Evolutionary conservation across 2,113 vertebrate species (phyloP).

Genomic region (Gavia stellata): DNA sequence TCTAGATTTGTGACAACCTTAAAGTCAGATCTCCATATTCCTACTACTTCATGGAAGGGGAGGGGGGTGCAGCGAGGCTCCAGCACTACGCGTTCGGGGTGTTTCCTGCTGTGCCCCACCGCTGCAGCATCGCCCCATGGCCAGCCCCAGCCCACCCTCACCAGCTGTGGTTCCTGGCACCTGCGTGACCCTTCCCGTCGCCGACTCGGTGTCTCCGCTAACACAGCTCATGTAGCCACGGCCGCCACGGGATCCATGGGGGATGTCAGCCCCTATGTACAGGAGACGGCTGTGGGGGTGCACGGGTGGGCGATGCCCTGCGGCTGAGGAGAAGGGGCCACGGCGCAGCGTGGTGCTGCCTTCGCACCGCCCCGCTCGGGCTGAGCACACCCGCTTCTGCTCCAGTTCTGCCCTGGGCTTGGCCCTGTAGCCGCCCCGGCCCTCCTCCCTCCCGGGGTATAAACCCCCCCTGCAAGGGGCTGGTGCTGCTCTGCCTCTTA

Average conservation of each 20-base stretch:
- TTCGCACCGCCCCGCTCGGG: background rate
- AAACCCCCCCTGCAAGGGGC: background rate
- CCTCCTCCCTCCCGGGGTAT: no score
- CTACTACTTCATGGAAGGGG: no score
- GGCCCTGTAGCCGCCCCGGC: background rate
- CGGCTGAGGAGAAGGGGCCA: background rate
- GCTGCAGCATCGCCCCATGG: background rate
- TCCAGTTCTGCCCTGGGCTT: background rate
- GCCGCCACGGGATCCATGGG: background rate
- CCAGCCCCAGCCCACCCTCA: background rate
- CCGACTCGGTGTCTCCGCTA: background rate
- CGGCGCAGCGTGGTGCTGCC: background rate
- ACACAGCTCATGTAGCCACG: background rate
- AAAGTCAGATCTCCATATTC: fast-evolving
- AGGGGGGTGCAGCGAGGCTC: background rate
- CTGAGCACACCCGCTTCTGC: background rate
- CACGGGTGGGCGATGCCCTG: background rate
- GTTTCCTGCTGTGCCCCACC: background rate
- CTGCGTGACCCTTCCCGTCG: background rate
- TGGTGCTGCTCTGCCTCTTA: background rate
- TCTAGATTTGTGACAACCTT: background rate
- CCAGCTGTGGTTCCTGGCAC: background rate
- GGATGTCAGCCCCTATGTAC: background rate
- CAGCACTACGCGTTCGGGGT: fast-evolving
- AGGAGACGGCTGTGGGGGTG: background rate